phyloP scores from a whole-genome alignment of 2,797 vertebrate species.

The Lagocephalus sceleratus region DNA sequence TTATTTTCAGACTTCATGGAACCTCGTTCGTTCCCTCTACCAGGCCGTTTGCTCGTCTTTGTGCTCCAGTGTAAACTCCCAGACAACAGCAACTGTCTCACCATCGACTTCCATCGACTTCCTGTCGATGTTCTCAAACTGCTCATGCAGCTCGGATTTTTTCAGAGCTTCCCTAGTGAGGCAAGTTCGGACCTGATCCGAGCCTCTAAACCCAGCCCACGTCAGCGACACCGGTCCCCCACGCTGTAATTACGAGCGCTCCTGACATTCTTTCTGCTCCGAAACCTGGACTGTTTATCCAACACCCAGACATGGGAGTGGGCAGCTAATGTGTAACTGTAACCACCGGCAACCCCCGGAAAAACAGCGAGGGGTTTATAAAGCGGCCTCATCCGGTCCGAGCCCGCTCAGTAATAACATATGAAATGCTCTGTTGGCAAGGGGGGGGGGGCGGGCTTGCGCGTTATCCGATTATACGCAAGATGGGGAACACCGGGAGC shows the following conservation, averaged over 20 bases:
- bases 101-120: background rate
- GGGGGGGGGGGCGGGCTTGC: background rate
- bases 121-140: constrained; percentile 15
- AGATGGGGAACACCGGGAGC: background rate
- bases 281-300: constrained; percentile 69
- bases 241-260: constrained; percentile 70
- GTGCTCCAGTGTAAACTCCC: too few relatives aligned
- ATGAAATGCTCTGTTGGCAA: background rate
- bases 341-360: constrained; percentile 60
- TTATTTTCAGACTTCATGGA: too few relatives aligned
- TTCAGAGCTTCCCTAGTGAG: constrained; percentile 1
- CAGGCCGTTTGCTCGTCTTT: too few relatives aligned
- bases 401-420: constrained; percentile 7
- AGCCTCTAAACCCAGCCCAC: constrained; percentile 29
- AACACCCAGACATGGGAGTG: constrained; percentile 58
- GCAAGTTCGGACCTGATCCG: constrained; percentile 58
- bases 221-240: constrained; percentile 45
- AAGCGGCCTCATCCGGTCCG: constrained; percentile 32
- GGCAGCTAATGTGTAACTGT: constrained; percentile 68
- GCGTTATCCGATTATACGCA: constrained; percentile 4
- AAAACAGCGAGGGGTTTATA: constrained; percentile 51
- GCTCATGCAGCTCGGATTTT: too few relatives aligned
- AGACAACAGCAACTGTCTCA: too few relatives aligned
- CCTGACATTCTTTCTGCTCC: constrained; percentile 70
- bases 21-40: too few relatives aligned